Conservation (phyloP, 2,888 invertebrate species). For the Drosophila aldrichi region DNA sequence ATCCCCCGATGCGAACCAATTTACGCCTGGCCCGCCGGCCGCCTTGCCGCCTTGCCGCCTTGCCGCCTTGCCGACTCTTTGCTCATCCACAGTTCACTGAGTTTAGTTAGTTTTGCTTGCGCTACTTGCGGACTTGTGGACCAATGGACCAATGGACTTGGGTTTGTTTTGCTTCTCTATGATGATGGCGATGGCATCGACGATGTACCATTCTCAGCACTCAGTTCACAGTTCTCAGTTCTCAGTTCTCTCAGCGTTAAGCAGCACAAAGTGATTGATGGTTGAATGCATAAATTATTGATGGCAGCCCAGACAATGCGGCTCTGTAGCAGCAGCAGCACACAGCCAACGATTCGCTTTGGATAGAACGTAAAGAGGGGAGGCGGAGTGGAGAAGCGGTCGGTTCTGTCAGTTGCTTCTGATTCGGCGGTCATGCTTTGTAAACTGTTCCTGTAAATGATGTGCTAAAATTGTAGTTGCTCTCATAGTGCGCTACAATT, state of each 20-base stretch:
- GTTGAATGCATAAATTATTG: constrained; percentile 81
- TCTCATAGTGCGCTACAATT: constrained; percentile 23
- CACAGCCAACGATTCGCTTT: constrained; percentile 20
- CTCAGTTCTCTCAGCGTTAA: constrained; percentile 66
- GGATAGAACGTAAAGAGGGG: constrained; percentile 16
- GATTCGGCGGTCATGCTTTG: constrained; percentile 47
- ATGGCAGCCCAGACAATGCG: constrained; percentile 73
- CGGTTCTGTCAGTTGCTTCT: constrained; percentile 33
- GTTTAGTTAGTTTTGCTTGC: constrained; percentile 67
- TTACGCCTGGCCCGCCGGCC: constrained; percentile 63
- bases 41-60: constrained; percentile 17
- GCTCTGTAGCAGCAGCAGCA: constrained; percentile 20
- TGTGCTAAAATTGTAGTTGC: constrained; percentile 67
- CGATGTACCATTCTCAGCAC: constrained; percentile 36
- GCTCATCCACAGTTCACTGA: constrained; percentile 70
- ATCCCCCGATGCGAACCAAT: constrained; percentile 63
- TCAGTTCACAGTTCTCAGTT: constrained; percentile 50
- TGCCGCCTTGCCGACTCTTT: constrained; percentile 30
- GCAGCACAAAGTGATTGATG: constrained; percentile 81
- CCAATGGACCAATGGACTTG: constrained; percentile 43
- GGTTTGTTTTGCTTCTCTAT: constrained; percentile 50
- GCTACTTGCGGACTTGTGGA: constrained; percentile 28
- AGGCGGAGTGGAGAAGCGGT: neutral
- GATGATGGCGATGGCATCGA: neutral
- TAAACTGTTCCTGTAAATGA: constrained; percentile 52